phyloP scores from a whole-genome alignment of 2,113 vertebrate species.

The Psittacula cyanocephala region DNA sequence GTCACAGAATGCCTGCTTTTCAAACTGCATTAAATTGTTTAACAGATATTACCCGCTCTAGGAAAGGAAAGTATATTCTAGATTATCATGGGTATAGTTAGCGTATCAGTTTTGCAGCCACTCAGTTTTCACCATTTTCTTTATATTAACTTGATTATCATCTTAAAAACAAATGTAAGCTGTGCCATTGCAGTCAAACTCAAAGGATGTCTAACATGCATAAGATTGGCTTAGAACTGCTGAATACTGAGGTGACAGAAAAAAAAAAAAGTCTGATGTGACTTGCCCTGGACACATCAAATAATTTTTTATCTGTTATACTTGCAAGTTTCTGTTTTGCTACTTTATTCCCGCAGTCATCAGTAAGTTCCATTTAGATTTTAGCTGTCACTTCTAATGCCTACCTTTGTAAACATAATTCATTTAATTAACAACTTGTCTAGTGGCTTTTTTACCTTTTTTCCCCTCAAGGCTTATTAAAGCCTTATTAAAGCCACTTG shows the following conservation, averaged over 20 bases:
- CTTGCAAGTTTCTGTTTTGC: not conserved
- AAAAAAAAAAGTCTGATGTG: not conserved
- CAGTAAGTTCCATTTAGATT: not conserved
- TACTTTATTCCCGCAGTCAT: not conserved
- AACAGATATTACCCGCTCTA: not conserved
- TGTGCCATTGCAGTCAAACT: not conserved
- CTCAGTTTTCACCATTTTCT: not conserved
- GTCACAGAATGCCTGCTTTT: not conserved
- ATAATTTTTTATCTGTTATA: not conserved
- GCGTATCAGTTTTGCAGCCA: not conserved
- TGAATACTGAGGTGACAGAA: not conserved
- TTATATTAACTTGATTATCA: not conserved
- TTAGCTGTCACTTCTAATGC: constrained; percentile 8
- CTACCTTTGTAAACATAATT: constrained; percentile 16
- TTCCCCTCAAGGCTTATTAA: not conserved
- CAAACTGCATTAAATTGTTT: not conserved
- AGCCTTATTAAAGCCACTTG: not conserved
- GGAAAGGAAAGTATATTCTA: not conserved
- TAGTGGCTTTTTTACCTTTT: not conserved
- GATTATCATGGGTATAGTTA: not conserved
- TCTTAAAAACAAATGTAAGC: not conserved
- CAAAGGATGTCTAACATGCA: not conserved
- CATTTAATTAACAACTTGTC: constrained; percentile 21
- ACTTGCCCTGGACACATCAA: not conserved
- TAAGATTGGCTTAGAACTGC: not conserved